Conservation (phyloP, 2,888 invertebrate species). For the Sthenelais limicola region DNA sequence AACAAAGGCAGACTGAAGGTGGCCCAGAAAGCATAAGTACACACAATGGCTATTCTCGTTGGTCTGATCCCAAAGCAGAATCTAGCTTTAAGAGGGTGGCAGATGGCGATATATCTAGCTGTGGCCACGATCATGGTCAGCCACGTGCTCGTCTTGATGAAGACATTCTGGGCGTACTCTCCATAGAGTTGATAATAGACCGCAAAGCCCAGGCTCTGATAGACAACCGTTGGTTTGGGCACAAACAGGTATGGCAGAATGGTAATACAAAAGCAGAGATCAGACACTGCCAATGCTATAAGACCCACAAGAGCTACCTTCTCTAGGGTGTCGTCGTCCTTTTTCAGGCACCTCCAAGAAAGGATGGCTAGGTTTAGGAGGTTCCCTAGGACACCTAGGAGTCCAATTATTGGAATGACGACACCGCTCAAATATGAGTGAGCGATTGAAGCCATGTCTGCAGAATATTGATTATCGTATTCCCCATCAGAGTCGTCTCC, state of each 20-base stretch:
- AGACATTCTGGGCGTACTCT: conserved; percentile 65
- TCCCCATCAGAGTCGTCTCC: too few relatives aligned
- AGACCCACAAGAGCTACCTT: conserved; percentile 68
- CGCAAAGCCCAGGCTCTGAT: conserved; percentile 52
- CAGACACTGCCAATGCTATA: conserved; percentile 67
- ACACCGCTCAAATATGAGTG: conserved; percentile 58
- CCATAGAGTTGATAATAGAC: conserved; percentile 61
- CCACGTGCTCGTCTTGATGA: conserved; percentile 69
- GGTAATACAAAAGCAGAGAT: conserved; percentile 67
- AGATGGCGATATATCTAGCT: conserved; percentile 68
- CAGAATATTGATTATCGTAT: too few relatives aligned
- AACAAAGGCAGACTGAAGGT: conserved; percentile 43
- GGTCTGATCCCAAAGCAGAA: conserved; percentile 60
- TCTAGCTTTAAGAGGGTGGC: conserved; percentile 68
- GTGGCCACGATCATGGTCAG: conserved; percentile 69
- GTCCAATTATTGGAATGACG: conserved; percentile 62
- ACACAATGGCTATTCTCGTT: conserved; percentile 59
- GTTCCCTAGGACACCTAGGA: conserved; percentile 66
- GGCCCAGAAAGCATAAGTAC: conserved; percentile 46
- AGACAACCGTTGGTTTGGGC: conserved; percentile 36
- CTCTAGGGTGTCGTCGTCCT: conserved; percentile 66
- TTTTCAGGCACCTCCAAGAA: conserved; percentile 61
- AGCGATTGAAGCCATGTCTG: not conserved
- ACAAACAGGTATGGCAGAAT: conserved; percentile 62
- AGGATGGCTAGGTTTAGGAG: conserved; percentile 64